Percentiles rank a stretch among this genome's conserved stretches.
These are phyloP conservation scores for Leptopilina drosophilae DNA, from an alignment of 2,888 invertebrate genomes.

Conservation along the genomic window DNA sequence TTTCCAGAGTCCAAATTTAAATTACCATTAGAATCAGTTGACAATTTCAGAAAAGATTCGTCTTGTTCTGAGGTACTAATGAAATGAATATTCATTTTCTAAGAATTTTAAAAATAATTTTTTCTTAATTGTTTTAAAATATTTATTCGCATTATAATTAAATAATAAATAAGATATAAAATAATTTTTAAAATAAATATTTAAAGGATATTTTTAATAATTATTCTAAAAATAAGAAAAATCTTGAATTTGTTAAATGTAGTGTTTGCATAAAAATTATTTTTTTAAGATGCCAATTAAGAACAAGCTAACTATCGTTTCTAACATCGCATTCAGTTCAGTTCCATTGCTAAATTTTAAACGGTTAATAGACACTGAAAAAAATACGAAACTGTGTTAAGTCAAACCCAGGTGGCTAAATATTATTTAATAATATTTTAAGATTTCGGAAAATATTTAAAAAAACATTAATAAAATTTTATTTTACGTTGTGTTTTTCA, in stretches of 20 bases:
- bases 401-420: too few relatives aligned
- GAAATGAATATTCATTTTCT: neutral
- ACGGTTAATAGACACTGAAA: too few relatives aligned
- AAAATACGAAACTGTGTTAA: too few relatives aligned
- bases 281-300: neutral
- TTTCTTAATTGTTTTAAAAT: neutral
- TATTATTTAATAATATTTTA: too few relatives aligned
- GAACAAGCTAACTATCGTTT: neutral
- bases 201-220: neutral
- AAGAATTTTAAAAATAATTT: neutral
- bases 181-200: too few relatives aligned
- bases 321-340: conserved; percentile 2
- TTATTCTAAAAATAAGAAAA: neutral
- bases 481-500: too few relatives aligned
- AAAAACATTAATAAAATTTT: too few relatives aligned
- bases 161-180: too few relatives aligned
- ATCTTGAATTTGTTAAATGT: neutral
- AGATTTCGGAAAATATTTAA: too few relatives aligned
- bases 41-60: neutral
- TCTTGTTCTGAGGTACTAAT: neutral
- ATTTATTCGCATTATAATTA: too few relatives aligned
- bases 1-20: neutral
- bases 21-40: neutral
- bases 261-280: neutral
- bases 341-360: neutral